A percentile compares a stretch with the other conserved stretches of the same genome.
Evolutionary conservation across 1,140 invertebrate species (phyloP).

Genomic region (Aphidius gifuensis): DNA sequence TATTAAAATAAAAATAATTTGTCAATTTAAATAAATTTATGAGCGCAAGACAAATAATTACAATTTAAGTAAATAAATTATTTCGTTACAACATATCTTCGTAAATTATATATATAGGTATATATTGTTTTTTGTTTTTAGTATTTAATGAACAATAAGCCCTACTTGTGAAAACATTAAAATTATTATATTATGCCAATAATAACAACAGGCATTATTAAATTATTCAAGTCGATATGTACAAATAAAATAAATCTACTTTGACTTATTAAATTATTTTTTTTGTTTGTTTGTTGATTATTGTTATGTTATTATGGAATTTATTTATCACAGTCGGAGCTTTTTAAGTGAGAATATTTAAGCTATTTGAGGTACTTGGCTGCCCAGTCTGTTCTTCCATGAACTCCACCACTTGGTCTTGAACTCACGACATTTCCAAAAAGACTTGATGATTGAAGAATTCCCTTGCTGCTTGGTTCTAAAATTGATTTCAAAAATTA

Average conservation of each 20-base stretch:
- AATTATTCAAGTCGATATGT: slow-evolving; percentile 30
- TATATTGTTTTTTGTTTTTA: too few relatives aligned
- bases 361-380: slow-evolving; percentile 59
- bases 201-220: too few relatives aligned
- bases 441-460: slow-evolving; percentile 40
- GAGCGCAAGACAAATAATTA: too few relatives aligned
- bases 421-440: slow-evolving; percentile 47
- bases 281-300: background rate
- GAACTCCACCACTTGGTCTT: slow-evolving; percentile 48
- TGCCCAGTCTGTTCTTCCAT: slow-evolving; percentile 63
- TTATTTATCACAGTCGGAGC: slow-evolving; percentile 15
- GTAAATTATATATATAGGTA: too few relatives aligned
- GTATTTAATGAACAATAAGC: too few relatives aligned
- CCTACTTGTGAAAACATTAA: too few relatives aligned
- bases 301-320: background rate
- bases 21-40: too few relatives aligned
- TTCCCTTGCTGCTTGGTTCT: slow-evolving; percentile 43
- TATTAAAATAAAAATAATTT: too few relatives aligned
- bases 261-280: slow-evolving; percentile 21
- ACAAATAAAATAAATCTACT: slow-evolving; percentile 35
- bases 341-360: background rate
- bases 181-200: too few relatives aligned
- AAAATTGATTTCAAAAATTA: slow-evolving; percentile 5
- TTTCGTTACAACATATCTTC: too few relatives aligned
- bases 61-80: too few relatives aligned